phyloP scores from a whole-genome alignment of 2,113 vertebrate species.

The Sialia sialis region DNA sequence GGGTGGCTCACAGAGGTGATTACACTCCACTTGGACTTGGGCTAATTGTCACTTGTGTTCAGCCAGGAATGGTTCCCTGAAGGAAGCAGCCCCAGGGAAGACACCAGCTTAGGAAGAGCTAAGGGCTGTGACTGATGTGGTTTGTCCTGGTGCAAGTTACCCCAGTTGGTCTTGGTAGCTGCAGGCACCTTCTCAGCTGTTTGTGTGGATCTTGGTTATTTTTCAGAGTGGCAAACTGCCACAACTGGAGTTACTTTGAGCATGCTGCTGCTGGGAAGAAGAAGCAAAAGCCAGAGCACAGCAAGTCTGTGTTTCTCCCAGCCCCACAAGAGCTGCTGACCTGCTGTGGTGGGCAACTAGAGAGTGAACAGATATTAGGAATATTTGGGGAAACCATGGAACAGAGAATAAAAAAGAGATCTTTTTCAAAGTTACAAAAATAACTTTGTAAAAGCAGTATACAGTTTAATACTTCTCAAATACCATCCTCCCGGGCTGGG shows the following conservation, averaged over 20 bases:
- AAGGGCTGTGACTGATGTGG: background rate
- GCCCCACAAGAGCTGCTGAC: background rate
- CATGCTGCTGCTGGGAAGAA: background rate
- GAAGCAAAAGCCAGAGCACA: fast-evolving
- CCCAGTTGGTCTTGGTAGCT: background rate
- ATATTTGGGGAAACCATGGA: background rate
- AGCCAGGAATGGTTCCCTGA: fast-evolving
- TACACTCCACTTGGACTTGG: background rate
- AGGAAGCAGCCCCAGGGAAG: background rate
- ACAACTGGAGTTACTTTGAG: fast-evolving
- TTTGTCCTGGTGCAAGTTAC: background rate
- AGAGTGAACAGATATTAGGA: background rate
- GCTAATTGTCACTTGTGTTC: fast-evolving
- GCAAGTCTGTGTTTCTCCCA: background rate
- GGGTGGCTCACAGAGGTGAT: background rate
- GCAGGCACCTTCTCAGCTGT: background rate
- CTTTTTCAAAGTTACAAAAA: background rate
- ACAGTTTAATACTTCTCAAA: background rate
- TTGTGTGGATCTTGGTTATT: background rate
- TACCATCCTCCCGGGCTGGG: background rate
- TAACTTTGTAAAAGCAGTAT: background rate
- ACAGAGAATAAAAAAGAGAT: background rate
- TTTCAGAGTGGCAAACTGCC: background rate
- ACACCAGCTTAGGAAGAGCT: background rate
- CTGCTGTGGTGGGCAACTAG: background rate